A percentile compares a stretch with the other conserved stretches of the same genome.
phyloP scores from a whole-genome alignment of 2,113 vertebrate species.

The Larimichthys polyactis region DNA sequence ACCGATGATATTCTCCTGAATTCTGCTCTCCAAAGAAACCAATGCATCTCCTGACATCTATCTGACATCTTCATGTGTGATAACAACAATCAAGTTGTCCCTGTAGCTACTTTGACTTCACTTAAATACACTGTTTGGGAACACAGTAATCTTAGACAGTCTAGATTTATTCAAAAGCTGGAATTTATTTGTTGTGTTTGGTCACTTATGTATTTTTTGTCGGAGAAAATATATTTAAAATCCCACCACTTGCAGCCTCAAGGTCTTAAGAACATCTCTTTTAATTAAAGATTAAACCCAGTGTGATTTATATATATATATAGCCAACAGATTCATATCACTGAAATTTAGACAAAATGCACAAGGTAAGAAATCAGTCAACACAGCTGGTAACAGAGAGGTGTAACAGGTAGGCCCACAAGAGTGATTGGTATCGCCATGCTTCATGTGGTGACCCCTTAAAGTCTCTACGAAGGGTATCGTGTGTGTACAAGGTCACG shows the following conservation, averaged over 20 bases:
- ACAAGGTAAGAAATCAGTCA: slow-evolving; percentile 7
- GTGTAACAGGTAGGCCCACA: neutral
- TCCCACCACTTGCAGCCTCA: slow-evolving; percentile 4
- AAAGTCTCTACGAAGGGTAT: slow-evolving; percentile 52
- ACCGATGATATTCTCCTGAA: neutral
- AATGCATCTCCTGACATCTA: neutral
- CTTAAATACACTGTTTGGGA: neutral
- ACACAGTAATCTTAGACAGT: neutral
- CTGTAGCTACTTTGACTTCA: neutral
- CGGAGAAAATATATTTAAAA: slow-evolving; percentile 31
- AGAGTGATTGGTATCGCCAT: neutral
- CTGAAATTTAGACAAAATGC: neutral
- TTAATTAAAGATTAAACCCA: slow-evolving; percentile 26
- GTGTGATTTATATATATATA: slow-evolving; percentile 17
- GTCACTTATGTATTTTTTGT: neutral
- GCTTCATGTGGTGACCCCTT: slow-evolving; percentile 36
- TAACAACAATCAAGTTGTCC: neutral
- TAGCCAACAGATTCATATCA: neutral
- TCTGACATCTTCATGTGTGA: neutral
- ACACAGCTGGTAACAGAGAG: neutral
- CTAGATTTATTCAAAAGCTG: neutral
- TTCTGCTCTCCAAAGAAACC: neutral
- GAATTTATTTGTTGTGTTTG: slow-evolving; percentile 31
- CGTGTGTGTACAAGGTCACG: slow-evolving; percentile 47
- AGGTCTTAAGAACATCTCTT: slow-evolving; percentile 30